A percentile compares a stretch with the other conserved stretches of the same genome.
These are phyloP conservation scores for Corynorhinus townsendii DNA, from an alignment of 2,113 vertebrate species.

Conservation along the genomic window DNA sequence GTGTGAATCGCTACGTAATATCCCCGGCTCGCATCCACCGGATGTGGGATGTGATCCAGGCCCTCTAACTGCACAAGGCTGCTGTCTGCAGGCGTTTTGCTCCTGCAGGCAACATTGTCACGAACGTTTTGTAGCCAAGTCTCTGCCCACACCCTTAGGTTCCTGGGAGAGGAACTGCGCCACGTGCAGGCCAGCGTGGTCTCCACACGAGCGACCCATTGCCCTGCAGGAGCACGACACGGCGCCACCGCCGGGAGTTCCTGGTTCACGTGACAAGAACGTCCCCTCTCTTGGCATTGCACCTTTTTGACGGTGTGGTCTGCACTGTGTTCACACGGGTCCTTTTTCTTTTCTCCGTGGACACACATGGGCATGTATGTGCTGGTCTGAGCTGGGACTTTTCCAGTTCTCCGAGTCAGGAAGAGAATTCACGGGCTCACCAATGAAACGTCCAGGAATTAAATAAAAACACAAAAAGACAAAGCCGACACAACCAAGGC, in stretches of 20 bases:
- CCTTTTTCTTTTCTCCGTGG: neutral
- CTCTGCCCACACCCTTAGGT: neutral
- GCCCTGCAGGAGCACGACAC: neutral
- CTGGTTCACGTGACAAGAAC: neutral
- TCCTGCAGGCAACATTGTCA: neutral
- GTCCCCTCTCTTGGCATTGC: neutral
- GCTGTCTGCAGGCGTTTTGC: neutral
- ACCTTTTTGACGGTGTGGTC: no score
- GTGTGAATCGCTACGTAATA: neutral
- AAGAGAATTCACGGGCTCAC: neutral
- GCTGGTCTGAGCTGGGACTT: neutral
- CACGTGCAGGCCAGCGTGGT: fast-evolving
- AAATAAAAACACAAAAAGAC: no score
- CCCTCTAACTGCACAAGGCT: neutral
- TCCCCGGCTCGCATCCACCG: fast-evolving
- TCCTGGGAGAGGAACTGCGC: neutral
- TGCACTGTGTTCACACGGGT: no score
- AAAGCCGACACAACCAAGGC: neutral
- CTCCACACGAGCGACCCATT: fast-evolving
- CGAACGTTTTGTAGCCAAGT: neutral
- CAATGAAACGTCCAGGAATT: neutral
- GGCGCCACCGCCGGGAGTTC: neutral
- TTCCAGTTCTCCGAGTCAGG: neutral
- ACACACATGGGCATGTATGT: fast-evolving
- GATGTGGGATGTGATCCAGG: neutral